Evolutionary conservation across 2,113 vertebrate species (phyloP).

Genomic region (Rhegmatorhina hoffmannsi): DNA sequence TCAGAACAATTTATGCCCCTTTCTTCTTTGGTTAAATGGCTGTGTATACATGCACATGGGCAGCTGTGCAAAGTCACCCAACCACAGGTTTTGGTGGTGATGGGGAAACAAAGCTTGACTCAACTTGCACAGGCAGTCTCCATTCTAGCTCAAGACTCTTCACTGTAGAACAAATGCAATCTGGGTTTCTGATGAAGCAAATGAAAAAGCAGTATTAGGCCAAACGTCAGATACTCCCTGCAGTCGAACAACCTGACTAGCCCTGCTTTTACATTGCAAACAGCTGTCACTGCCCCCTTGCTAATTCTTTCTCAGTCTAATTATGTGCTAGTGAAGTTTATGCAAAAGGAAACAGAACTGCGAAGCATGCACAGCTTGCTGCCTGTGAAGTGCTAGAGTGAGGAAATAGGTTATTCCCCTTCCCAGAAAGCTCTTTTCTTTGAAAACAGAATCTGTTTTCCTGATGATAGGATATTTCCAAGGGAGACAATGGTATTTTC

Average conservation of each 20-base stretch:
- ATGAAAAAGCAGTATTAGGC: not conserved
- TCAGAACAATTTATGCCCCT: not conserved
- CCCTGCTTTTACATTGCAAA: not conserved
- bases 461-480: not conserved
- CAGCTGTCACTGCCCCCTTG: not conserved
- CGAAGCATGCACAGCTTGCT: not conserved
- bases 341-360: not conserved
- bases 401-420: not conserved
- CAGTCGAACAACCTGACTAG: not conserved
- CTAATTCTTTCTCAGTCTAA: not conserved
- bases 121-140: not conserved
- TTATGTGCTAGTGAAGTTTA: not conserved
- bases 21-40: not conserved
- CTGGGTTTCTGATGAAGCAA: not conserved
- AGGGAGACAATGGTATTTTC: not conserved
- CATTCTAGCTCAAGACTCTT: not conserved
- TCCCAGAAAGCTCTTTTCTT: not conserved
- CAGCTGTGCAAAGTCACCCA: not conserved
- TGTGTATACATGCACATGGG: rapidly evolving
- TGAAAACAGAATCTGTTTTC: not conserved
- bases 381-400: not conserved
- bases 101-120: not conserved
- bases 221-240: not conserved
- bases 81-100: not conserved
- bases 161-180: not conserved